Base-by-base conservation (phyloP, 2,797 vertebrate genomes). In the Pteronotus mesoamericanus region DNA sequence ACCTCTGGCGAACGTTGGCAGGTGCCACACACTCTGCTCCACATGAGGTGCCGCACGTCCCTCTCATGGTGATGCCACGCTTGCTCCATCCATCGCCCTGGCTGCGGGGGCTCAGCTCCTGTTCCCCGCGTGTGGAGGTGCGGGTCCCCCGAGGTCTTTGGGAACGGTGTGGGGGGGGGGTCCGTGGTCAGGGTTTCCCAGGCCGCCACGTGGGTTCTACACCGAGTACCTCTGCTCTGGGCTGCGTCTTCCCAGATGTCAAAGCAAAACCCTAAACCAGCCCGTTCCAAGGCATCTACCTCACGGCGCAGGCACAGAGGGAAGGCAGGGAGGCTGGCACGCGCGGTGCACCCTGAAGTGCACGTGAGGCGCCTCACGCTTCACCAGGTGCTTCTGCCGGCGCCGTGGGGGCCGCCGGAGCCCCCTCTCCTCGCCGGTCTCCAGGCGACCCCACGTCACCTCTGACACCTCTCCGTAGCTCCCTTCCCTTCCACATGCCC, bases 281-380 rank as follows among this genome's bases (percentile, higher is more conserved):
- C 9, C 5, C 5, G 2, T 39, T 48, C 22, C 9, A 29, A 37
- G 91, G 51, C 9, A 9, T 4, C n/a, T 16, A 57, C 14, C 32
- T 61, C 19, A 12, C 11, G 29, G 24, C 0, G 8, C 55, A 18
- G 72, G 44, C 57, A 5, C 14, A 37, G 78, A 55, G 21, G 64
- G 32, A 44, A 37, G 78, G 6, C 0, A 3, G n/a, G 46, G 15
- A 42, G 32, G 74, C 22, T 14, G n/a, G 18, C 21, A 1, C 2
- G 0, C 4, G 18, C 18, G n/a, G 0, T 19, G 3, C 2, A 11
- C 19, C 59, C 66, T 22, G 8, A 9, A 7, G 0, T 0, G 42
- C 77, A 26, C 4, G 8, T 0, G 2, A 44, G 48, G 29, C 22
- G 0, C 34, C 34, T 32, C 34, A 18, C 2, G 9, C 44, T 1